Conservation (phyloP, 2,797 vertebrate genomes). For the Halcyon smyrnensis region DNA sequence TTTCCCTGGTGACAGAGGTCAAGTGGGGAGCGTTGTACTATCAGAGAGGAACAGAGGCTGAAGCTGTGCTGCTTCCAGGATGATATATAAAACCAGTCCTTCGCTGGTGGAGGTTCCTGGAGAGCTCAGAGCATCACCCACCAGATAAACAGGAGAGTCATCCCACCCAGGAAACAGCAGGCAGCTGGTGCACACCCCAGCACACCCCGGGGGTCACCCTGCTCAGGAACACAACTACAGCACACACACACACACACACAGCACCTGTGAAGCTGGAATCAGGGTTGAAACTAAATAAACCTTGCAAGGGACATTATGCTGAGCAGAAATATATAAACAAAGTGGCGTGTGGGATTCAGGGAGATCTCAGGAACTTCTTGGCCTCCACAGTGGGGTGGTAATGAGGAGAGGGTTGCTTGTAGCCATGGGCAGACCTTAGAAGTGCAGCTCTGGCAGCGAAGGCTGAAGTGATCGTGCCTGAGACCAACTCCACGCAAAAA, state of each 20-base stretch:
- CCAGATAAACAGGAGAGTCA: not conserved
- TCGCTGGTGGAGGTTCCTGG: not conserved
- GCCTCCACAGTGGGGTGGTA: not conserved
- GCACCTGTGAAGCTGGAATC: not conserved
- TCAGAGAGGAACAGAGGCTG: not conserved
- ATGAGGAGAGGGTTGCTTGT: not conserved
- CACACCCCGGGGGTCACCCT: not conserved
- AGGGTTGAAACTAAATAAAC: not conserved
- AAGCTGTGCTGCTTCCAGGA: not conserved
- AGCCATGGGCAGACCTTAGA: not conserved
- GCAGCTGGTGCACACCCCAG: not conserved
- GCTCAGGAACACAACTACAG: not conserved
- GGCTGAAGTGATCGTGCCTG: not conserved
- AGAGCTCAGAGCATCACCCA: not conserved
- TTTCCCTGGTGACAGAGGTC: accelerated
- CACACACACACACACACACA: accelerated
- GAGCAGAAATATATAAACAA: not conserved
- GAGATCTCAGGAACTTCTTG: not conserved
- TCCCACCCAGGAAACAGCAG: not conserved
- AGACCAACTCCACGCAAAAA: not conserved
- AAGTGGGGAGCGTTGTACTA: accelerated
- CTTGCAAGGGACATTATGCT: not conserved
- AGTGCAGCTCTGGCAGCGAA: not conserved
- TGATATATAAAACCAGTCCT: not conserved
- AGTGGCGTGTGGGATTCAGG: not conserved